phyloP scores from a whole-genome alignment of 2,113 vertebrate species.

The Tachycineta bicolor region DNA sequence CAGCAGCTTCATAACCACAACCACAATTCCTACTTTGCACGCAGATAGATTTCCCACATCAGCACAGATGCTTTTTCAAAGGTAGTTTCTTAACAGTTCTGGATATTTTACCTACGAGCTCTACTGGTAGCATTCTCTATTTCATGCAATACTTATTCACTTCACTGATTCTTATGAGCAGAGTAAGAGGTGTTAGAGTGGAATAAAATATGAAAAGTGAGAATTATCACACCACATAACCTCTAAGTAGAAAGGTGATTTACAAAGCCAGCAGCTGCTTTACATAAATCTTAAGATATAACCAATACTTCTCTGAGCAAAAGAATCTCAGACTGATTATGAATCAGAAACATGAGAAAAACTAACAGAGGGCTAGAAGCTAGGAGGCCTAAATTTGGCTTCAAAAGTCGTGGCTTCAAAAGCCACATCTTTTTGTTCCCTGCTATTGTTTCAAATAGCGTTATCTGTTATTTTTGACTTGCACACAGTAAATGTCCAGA shows the following conservation, averaged over 20 bases:
- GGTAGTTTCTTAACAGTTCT: not conserved
- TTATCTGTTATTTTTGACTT: not conserved
- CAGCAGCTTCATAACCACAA: slow-evolving; percentile 30
- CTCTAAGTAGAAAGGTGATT: not conserved
- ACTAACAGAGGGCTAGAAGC: not conserved
- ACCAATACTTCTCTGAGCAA: not conserved
- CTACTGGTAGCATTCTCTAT: not conserved
- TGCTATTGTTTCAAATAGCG: not conserved
- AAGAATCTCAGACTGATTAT: not conserved
- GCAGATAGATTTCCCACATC: not conserved
- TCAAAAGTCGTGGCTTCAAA: not conserved
- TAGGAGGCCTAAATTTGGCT: not conserved
- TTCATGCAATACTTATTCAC: not conserved
- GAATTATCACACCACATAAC: not conserved
- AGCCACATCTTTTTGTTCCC: not conserved
- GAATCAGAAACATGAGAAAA: not conserved
- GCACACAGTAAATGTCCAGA: not conserved
- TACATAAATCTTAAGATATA: not conserved
- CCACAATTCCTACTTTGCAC: not conserved
- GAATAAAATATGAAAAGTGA: not conserved
- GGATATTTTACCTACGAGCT: not conserved
- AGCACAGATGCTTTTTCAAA: not conserved
- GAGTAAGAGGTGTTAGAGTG: not conserved
- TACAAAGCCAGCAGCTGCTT: not conserved
- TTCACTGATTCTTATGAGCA: not conserved